Evolutionary conservation across 1,140 invertebrate species (phyloP), one percentile per base, ranked within the genome.

Genomic region (Lanistes nyassanus): DNA sequence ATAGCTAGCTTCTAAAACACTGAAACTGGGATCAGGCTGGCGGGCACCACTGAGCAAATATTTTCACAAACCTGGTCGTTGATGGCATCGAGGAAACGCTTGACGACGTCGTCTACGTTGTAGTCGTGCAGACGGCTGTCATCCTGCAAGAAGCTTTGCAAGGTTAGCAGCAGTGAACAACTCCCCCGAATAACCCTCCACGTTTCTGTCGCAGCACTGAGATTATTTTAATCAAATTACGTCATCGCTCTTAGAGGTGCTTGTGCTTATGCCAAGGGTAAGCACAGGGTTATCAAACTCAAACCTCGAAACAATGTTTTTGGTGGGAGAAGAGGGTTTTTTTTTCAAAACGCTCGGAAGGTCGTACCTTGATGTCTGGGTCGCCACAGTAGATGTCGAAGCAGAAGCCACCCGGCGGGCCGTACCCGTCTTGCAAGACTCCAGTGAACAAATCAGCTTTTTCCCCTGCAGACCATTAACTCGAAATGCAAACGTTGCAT

Each of bases 301-400:
- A n/a, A n/a, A n/a, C n/a, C n/a, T n/a, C n/a, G n/a, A n/a, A n/a
- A n/a, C n/a, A n/a, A n/a, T n/a, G n/a, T n/a, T n/a, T n/a, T n/a
- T n/a, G n/a, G n/a, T n/a, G n/a, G n/a, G n/a, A n/a, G n/a, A n/a
- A n/a, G n/a, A n/a, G n/a, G n/a, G n/a, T n/a, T n/a, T n/a, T n/a
- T n/a, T n/a, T n/a, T n/a, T n/a, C n/a, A n/a, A n/a, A n/a, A n/a
- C n/a, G n/a, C n/a, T n/a, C n/a, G n/a, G n/a, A n/a, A n/a, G n/a
- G n/a, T n/a, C 78, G 69, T 80, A 90, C 89, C 88, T 91, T 91
- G 29, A 93, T 89, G 36, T 95, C 95, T 67, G 95, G 94, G 88
- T 97, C 96, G 1, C 85, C 79, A 84, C 96, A 97, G 0, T 94
- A 88, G 0, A 94, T 89, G 86, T 98, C 96, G 85, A 97, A 98